Base-by-base conservation (phyloP, 2,888 invertebrate genomes). In the Crematogaster levior region DNA sequence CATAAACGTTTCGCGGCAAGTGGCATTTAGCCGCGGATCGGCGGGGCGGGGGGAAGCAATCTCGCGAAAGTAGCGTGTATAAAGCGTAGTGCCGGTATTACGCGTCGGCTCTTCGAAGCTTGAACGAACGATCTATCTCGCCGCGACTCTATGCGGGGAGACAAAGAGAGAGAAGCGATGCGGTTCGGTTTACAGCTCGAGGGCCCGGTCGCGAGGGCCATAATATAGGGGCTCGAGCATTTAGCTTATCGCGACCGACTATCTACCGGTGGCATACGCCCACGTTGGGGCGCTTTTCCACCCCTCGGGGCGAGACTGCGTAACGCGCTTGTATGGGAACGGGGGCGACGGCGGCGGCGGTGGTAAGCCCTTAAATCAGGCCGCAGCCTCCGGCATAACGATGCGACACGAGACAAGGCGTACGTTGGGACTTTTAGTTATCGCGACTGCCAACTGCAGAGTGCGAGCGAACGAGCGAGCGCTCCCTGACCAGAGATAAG, bases 191-290 rank as follows among this genome's bases (percentile, higher is more conserved):
- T 82, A 81, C 85, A 77, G 89, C 89, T 83, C 37, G 81, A 85
- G 86, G 89, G 79, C 82, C 79, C 77, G 82, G 79, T 77, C 63
- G 73, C 48, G 73, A 75, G 61, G 81, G 63, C 89, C 75, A 43
- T 92, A 90, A 92, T 91, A 91, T 90, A 89, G 88, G 89, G 89
- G 90, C 86, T 87, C 87, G 90, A 91, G 91, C 93, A 91, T 94
- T 94, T 93, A 93, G 93, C 93, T 94, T 94, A 94, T 94, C 94
- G 83, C 86, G 81, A 84, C 83, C 84, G 88, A 89, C 92, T 91
- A 94, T 93, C 93, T 92, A 91, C 86, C 92, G 90, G 90, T 90
- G 91, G 91, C 93, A 92, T 93, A 92, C 92, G 92, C 90, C 91
- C 90, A 88, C 87, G 87, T 85, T 82, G 75, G 84, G 86, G 89